phyloP scores from a whole-genome alignment of 2,888 invertebrate genomes.

The Keiferia lycopersicella region DNA sequence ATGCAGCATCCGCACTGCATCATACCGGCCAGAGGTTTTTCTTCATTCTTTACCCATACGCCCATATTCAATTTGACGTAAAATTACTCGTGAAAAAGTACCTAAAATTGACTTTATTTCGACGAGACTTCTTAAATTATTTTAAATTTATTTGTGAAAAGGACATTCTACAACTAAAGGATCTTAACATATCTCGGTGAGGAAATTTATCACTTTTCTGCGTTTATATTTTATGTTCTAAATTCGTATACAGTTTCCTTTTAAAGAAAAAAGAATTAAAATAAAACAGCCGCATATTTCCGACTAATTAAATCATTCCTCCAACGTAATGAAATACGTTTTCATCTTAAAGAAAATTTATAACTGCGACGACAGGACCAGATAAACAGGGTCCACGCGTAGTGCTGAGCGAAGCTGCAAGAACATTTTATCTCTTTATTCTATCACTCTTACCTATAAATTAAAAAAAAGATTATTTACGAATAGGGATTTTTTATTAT shows the following conservation, averaged over 20 bases:
- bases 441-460: no score
- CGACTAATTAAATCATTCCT: conserved; percentile 2
- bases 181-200: no score
- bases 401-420: not conserved
- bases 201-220: not conserved
- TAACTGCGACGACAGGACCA: not conserved
- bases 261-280: not conserved
- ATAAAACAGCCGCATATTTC: conserved; percentile 9
- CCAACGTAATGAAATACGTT: conserved; percentile 6
- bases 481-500: no score
- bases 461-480: no score
- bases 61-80: no score
- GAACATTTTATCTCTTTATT: no score
- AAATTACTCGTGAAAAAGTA: no score
- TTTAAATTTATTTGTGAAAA: no score
- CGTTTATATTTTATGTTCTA: not conserved
- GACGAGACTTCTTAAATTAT: no score
- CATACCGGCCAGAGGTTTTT: conserved; percentile 40
- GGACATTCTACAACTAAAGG: no score
- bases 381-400: not conserved
- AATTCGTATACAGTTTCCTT: not conserved
- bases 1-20: conserved; percentile 76
- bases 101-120: no score
- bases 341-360: conserved; percentile 1
- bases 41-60: not conserved